Base-by-base conservation (phyloP, 2,888 invertebrate species). In the Neelides folsomi region DNA sequence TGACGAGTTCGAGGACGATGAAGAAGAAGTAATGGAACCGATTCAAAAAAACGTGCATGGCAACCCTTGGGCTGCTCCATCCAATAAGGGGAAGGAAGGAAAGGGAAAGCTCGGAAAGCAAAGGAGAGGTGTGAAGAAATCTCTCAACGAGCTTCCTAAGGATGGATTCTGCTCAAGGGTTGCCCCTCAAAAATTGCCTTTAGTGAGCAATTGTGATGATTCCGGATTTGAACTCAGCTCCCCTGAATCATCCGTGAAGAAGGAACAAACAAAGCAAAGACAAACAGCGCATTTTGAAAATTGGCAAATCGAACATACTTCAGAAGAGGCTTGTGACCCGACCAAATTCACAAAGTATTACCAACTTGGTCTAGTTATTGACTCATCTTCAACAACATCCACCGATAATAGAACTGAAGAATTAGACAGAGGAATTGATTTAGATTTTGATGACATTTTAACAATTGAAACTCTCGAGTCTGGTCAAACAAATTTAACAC, bases 41-140 rank as follows among this genome's bases (percentile, higher is more conserved):
- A 54, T 57, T 53, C 67, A 73, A 74, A 74, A 74, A 75, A 75
- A 75, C 75, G 74, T 71, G 73, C 66, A 71, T 70, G 68, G 73
- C 74, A 74, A 73, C 74, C 75, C 73, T 73, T 73, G 72, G 68
- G 72, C 68, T 73, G 73, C 71, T 36, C 6, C 55, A 47, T 44
- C 51, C 46, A 51, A 42, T 38, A 51, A 38, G 39, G 27, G 27
- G 27, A 27, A 27, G 27, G 27, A 27, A 7, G 27, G 27, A 7
- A 27, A 27, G 7, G 27, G 27, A 27, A 27, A 27, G 27, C 27
- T 27, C 27, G 27, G 7, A 27, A 27, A 27, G 27, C 27, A 49
- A 42, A 38, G 49, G 49, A 43, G 42, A 49, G 27, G 27, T 5
- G 7, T 27, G 27, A 27, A 27, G 27, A 27, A 27, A 27, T 27